Percentiles rank a stretch among this genome's conserved stretches.
phyloP scores from a whole-genome alignment of 2,888 invertebrate genomes.

The Cephalotes varians region DNA sequence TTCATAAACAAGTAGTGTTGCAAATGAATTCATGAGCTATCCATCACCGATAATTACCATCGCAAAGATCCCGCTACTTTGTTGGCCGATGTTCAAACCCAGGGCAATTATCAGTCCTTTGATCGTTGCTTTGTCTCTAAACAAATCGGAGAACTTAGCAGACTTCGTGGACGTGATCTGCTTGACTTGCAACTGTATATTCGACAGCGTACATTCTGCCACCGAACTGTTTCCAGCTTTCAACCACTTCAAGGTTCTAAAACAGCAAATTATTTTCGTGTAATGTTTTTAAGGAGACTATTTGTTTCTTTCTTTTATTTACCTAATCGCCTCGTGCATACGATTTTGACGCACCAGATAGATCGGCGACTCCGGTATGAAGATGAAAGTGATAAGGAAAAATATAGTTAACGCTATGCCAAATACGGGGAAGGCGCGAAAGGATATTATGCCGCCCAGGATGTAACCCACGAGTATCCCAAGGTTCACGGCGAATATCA shows the following conservation, averaged over 20 bases:
- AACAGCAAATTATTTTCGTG: neutral
- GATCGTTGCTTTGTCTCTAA: conserved; percentile 81
- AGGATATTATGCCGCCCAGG: conserved; percentile 85
- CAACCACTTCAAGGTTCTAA: conserved; percentile 80
- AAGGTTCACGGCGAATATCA: conserved; percentile 86
- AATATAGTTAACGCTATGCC: conserved; percentile 85
- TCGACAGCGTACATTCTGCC: conserved; percentile 78
- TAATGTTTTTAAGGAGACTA: neutral
- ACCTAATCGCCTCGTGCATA: conserved; percentile 83
- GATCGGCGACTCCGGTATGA: conserved; percentile 88
- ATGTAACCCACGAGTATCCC: conserved; percentile 85
- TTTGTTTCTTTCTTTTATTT: conserved; percentile 64
- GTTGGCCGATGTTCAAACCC: conserved; percentile 85
- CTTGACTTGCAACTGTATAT: conserved; percentile 76
- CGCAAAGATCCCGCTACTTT: conserved; percentile 85
- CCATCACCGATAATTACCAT: conserved; percentile 79
- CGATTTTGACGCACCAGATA: conserved; percentile 83
- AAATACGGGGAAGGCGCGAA: conserved; percentile 85
- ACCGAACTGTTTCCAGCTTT: conserved; percentile 76
- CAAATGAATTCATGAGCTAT: neutral
- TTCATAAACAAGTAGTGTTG: neutral
- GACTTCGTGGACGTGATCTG: conserved; percentile 62
- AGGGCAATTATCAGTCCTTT: conserved; percentile 83
- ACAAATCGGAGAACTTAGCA: conserved; percentile 81
- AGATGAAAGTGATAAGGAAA: conserved; percentile 84